Conservation (phyloP, 1,140 invertebrate genomes). For the Nilaparvata lugens region DNA sequence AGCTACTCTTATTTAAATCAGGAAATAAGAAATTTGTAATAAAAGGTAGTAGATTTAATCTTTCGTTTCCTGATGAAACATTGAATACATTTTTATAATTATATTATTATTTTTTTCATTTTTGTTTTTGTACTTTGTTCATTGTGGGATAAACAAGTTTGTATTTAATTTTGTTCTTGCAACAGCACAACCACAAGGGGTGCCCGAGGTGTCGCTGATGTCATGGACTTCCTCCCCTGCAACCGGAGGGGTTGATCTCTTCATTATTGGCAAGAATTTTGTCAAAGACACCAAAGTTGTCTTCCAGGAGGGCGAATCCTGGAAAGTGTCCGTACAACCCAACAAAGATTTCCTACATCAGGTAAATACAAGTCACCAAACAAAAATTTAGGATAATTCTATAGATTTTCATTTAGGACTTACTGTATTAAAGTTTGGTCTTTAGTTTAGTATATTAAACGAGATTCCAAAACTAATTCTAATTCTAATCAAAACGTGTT, state of each 20-base stretch:
- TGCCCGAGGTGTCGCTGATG: conserved; percentile 92
- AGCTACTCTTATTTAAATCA: too few relatives aligned
- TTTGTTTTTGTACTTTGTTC: not conserved
- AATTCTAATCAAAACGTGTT: too few relatives aligned
- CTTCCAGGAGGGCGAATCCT: conserved; percentile 63
- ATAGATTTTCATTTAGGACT: too few relatives aligned
- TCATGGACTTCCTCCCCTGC: conserved; percentile 70
- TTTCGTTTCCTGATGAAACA: too few relatives aligned
- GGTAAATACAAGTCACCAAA: too few relatives aligned
- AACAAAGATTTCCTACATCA: conserved; percentile 79
- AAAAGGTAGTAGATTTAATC: too few relatives aligned
- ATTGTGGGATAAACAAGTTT: conserved; percentile 21
- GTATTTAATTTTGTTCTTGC: not conserved
- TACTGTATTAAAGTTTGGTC: too few relatives aligned
- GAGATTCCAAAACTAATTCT: too few relatives aligned
- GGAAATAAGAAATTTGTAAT: too few relatives aligned
- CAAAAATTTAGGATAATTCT: too few relatives aligned
- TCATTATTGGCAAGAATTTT: conserved; percentile 95
- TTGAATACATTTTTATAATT: too few relatives aligned
- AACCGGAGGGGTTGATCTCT: conserved; percentile 79
- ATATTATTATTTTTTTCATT: not conserved
- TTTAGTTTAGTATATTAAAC: too few relatives aligned
- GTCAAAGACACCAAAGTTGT: conserved; percentile 85
- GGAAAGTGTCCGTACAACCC: conserved; percentile 67
- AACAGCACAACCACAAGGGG: conserved; percentile 88